phyloP scores from a whole-genome alignment of 2,888 invertebrate species.

The Tenthredo notha region DNA sequence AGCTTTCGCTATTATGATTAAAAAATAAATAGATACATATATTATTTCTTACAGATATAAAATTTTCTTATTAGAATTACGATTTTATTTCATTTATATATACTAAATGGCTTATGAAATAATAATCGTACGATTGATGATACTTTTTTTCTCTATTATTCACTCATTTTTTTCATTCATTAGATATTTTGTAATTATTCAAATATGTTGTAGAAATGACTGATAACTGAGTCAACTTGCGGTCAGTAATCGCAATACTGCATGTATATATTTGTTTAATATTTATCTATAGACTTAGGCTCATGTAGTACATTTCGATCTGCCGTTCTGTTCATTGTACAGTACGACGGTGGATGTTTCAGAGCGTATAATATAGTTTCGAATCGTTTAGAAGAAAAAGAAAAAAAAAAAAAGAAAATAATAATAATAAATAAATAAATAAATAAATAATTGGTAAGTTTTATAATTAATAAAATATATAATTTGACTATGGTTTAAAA shows the following conservation, averaged over 20 bases:
- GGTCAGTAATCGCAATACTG: background rate
- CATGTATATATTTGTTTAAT: background rate
- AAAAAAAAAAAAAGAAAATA: background rate
- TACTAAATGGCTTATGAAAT: background rate
- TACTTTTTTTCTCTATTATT: too few relatives aligned
- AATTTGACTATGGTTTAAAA: background rate
- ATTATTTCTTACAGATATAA: background rate
- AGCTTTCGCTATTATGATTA: background rate
- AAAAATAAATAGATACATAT: background rate
- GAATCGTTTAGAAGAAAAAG: background rate
- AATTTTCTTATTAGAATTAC: background rate
- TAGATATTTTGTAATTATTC: background rate
- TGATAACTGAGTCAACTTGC: background rate
- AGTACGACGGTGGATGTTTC: background rate
- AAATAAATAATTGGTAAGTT: background rate
- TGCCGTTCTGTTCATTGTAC: background rate
- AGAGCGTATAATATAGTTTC: background rate
- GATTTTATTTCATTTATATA: background rate
- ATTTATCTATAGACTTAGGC: background rate
- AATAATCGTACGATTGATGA: too few relatives aligned
- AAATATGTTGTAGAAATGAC: background rate
- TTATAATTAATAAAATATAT: background rate
- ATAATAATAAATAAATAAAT: background rate
- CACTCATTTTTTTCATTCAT: background rate
- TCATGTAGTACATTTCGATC: background rate